Percentiles rank a stretch among this genome's conserved stretches.
phyloP scores from a whole-genome alignment of 2,797 vertebrate genomes.

The Sandelia bainsii region DNA sequence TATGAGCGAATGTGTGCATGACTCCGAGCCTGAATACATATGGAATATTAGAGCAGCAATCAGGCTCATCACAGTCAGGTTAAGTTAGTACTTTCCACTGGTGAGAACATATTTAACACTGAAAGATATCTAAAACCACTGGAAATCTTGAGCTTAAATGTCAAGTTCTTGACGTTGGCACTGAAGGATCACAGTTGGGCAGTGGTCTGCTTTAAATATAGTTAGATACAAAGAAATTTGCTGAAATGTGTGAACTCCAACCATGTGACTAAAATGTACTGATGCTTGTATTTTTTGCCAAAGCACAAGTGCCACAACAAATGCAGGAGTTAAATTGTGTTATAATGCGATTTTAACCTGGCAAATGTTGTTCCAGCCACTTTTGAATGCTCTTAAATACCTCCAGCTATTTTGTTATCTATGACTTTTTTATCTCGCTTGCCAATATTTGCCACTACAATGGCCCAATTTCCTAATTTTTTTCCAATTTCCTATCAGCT shows the following conservation, averaged over 20 bases:
- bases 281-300: constrained; percentile 1
- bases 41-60: constrained; percentile 32
- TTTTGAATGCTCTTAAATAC: constrained; percentile 22
- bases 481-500: constrained; percentile 31
- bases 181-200: neutral
- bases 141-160: constrained; percentile 16
- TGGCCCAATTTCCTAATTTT: constrained; percentile 31
- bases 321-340: constrained; percentile 13
- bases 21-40: constrained; percentile 49
- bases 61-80: constrained; percentile 24
- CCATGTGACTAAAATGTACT: constrained; percentile 7
- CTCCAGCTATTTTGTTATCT: too few relatives aligned
- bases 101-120: constrained; percentile 18
- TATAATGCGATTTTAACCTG: constrained; percentile 19
- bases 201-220: constrained; percentile 4
- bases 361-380: constrained; percentile 13
- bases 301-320: constrained; percentile 7
- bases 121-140: constrained; percentile 16
- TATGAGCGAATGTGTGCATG: constrained; percentile 35
- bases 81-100: constrained; percentile 23
- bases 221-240: neutral
- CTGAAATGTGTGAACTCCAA: constrained; percentile 8
- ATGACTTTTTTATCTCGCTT: constrained; percentile 11
- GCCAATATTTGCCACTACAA: constrained; percentile 34
- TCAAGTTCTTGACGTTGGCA: neutral